Conservation (phyloP, 2,888 invertebrate species). For the Dynastes maya region DNA sequence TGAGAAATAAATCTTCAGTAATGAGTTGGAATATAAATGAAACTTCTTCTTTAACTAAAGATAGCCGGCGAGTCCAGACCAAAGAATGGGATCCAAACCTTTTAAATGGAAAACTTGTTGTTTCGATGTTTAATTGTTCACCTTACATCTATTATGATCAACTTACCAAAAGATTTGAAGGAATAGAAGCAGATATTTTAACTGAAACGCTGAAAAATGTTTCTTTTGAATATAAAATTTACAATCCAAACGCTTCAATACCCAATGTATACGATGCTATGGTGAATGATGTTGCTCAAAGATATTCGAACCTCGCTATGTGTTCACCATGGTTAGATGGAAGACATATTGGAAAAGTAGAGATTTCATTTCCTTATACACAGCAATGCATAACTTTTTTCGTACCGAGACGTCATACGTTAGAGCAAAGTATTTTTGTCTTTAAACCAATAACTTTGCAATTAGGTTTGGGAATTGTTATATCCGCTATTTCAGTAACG, state of each 20-base stretch:
- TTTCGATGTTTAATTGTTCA: conserved; percentile 24
- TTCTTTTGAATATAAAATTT: conserved; percentile 27
- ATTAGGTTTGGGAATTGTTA: conserved; percentile 8
- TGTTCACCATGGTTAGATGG: conserved; percentile 32
- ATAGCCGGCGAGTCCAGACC: not conserved
- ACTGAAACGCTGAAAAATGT: conserved; percentile 3
- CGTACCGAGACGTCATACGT: conserved; percentile 7
- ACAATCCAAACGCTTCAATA: not conserved
- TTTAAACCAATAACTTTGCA: conserved; percentile 6
- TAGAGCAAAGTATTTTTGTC: conserved; percentile 27
- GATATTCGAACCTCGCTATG: conserved; percentile 1
- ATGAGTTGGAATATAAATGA: not conserved
- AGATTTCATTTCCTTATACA: conserved; percentile 16
- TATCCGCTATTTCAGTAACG: conserved; percentile 5
- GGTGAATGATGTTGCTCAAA: conserved; percentile 7
- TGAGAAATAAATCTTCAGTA: conserved; percentile 24
- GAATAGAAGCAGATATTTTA: conserved; percentile 23
- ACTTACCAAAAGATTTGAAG: conserved; percentile 7
- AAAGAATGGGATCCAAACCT: conserved; percentile 18
- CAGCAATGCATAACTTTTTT: conserved; percentile 36
- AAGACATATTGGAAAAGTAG: conserved; percentile 10
- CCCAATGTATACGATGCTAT: conserved; percentile 22
- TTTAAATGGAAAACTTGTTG: conserved; percentile 18
- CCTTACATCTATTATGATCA: conserved; percentile 25
- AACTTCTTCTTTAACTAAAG: not conserved